Evolutionary conservation across 1,140 invertebrate genomes (phyloP), one percentile per base, ranked within the genome.

Genomic region (Drosophila ironensis): DNA sequence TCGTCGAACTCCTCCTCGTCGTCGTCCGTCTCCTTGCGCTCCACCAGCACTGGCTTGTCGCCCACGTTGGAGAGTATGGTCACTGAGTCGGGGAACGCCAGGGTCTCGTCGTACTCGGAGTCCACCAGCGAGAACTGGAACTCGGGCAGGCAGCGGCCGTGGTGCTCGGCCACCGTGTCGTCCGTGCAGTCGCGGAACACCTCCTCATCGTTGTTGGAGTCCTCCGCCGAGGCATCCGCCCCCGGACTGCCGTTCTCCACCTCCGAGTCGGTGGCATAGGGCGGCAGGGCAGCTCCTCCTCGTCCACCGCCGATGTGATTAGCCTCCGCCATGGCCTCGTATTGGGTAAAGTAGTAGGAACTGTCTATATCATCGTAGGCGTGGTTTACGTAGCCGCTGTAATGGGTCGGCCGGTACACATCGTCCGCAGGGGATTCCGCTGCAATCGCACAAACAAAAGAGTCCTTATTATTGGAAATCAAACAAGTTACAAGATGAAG

Each of bases 81-180:
- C 6, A 93, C 89, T 3, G 92, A 92, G 59, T 93, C 92, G 27
- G 92, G 92, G 66, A 93, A 91, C 44, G 89, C 92, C 45, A 94
- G 78, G 61, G 91, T 91, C 82, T 94, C 93, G 80, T 93, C 93
- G 72, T 91, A 94, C 57, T 94, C 93, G 25, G 91, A 92, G 52
- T 93, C 93, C 17, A 91, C 63, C 20, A 89, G 53, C 5, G 89
- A 90, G 48, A 90, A 87, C 25, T 89, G 88, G 52, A 86, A 89
- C n/a, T 90, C 87, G 4, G 86, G 87, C 42, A 90, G 42, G 8
- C 88, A 90, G 14, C 76, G 78, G 50, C 51, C 52, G 0, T 72
- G 60, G 3, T 67, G 30, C n/a, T 54, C 50, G 5, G 19, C 33
- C 12, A 35, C 57, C 6, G 27, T 52, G 11, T 87, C 70, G 3